phyloP scores from a whole-genome alignment of 1,140 invertebrate genomes.

The Mercenaria mercenaria region DNA sequence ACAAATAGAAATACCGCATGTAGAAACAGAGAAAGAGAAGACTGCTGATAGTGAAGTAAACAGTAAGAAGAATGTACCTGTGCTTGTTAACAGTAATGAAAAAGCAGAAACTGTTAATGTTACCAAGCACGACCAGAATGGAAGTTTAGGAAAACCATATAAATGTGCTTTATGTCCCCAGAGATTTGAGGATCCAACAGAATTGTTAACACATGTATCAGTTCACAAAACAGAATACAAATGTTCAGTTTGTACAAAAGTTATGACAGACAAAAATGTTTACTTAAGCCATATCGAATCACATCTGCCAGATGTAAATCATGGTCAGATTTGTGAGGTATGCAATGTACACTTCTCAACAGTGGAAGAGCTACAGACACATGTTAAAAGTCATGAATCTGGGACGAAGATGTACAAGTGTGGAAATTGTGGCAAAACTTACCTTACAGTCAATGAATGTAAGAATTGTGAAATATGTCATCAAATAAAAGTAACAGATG shows the following conservation, averaged over 20 bases:
- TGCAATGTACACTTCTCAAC: background rate
- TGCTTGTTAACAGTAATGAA: background rate
- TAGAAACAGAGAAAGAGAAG: background rate
- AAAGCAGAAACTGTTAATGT: background rate
- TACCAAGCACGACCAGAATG: background rate
- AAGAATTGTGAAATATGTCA: constrained; percentile 2
- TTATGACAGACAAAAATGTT: background rate
- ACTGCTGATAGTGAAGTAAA: background rate
- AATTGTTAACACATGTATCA: constrained; percentile 14
- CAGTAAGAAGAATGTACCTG: too few species aligned
- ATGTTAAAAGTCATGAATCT: background rate
- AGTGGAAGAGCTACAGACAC: background rate
- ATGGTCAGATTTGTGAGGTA: background rate
- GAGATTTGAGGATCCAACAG: constrained; percentile 38
- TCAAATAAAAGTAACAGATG: background rate
- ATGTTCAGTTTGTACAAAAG: constrained; percentile 25
- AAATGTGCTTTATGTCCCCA: constrained; percentile 54
- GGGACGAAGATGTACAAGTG: background rate
- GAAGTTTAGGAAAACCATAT: constrained; percentile 4
- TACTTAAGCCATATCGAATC: constrained; percentile 17
- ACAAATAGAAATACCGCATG: background rate
- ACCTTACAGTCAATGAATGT: background rate
- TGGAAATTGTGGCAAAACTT: background rate
- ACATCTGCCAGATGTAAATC: constrained; percentile 1
- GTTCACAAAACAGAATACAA: constrained; percentile 45